Evolutionary conservation across 2,888 invertebrate genomes (phyloP).

Genomic region (Apamea monoglypha): DNA sequence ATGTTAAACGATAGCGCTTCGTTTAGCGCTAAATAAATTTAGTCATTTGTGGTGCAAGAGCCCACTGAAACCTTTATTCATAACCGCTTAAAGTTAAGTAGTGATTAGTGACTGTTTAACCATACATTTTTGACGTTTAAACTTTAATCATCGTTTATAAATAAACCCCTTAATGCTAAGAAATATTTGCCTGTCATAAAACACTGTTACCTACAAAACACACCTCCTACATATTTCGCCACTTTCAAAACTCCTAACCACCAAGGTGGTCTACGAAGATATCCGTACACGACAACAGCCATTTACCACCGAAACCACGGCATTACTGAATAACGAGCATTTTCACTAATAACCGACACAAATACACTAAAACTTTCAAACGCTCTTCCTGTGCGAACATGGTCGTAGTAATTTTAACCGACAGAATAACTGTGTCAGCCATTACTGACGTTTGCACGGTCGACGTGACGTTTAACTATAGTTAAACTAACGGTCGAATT

Average conservation of each 20-base stretch:
- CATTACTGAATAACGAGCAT: constrained; percentile 52
- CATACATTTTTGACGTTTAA: no score
- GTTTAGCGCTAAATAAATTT: no score
- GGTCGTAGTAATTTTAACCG: constrained; percentile 56
- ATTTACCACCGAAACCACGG: constrained; percentile 48
- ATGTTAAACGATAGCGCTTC: no score
- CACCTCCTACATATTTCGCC: not conserved
- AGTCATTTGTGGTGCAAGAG: no score
- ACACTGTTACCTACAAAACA: not conserved
- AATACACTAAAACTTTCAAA: constrained; percentile 50
- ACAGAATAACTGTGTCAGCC: constrained; percentile 57
- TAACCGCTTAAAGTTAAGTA: no score
- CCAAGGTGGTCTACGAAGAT: constrained; percentile 51
- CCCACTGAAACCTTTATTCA: no score
- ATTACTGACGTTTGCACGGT: constrained; percentile 54
- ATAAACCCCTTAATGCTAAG: not conserved
- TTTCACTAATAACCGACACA: constrained; percentile 57
- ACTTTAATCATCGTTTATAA: no score
- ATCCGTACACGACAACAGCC: constrained; percentile 13
- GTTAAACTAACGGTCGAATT: constrained; percentile 65
- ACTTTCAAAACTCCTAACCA: constrained; percentile 3
- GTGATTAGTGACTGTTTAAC: no score
- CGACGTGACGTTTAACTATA: constrained; percentile 38
- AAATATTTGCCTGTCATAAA: not conserved
- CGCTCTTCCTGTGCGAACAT: constrained; percentile 47